phyloP scores from a whole-genome alignment of 2,113 vertebrate species.

The Ailuropoda melanoleuca region DNA sequence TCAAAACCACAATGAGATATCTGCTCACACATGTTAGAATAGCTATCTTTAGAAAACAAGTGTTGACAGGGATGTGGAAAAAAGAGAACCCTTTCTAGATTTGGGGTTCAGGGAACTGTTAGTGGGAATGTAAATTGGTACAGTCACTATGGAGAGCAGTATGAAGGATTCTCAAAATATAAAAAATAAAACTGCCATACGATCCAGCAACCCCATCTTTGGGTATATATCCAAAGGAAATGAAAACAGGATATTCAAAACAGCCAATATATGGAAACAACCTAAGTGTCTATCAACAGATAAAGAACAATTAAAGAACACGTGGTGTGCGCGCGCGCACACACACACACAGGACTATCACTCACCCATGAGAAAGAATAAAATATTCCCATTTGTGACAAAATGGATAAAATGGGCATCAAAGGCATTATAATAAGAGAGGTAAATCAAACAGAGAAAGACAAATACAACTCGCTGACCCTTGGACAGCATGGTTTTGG shows the following conservation, averaged over 20 bases:
- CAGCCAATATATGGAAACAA: neutral
- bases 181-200: neutral
- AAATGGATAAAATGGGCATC: neutral
- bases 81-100: neutral
- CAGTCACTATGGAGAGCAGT: neutral
- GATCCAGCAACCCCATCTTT: neutral
- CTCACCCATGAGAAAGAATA: neutral
- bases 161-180: neutral
- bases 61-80: neutral
- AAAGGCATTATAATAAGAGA: neutral
- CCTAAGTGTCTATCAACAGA: neutral
- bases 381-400: neutral
- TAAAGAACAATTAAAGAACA: neutral
- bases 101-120: neutral
- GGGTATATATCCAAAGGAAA: neutral
- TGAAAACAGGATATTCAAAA: neutral
- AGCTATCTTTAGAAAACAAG: neutral
- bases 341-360: neutral
- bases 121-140: neutral
- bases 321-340: neutral
- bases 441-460: neutral
- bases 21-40: neutral
- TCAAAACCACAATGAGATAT: neutral
- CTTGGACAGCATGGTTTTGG: neutral
- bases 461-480: neutral